Evolutionary conservation across 2,113 vertebrate species (phyloP), one percentile per base, ranked within the genome.

Genomic region (Pyrgilauda ruficollis): DNA sequence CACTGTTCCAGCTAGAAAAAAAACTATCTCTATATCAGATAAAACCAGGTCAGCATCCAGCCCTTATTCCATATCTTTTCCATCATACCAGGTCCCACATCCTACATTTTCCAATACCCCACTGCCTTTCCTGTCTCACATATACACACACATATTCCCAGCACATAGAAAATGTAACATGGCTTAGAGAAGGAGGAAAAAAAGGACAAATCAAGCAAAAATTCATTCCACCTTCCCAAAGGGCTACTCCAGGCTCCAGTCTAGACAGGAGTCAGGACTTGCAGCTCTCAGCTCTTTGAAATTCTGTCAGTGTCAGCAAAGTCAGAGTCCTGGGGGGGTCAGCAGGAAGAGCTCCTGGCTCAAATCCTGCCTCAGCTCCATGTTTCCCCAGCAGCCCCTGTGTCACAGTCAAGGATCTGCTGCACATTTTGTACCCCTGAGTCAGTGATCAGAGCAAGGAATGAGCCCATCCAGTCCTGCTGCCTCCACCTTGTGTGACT

Each of bases 241-340:
- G 68, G 50, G 49, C 84, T 61, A 7, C 49, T 66, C 62, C 24
- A 35, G 56, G 44, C 78, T 61, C 46, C 69, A 76, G 70, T 41
- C 82, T n/a, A 76, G 92, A 18, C 46, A 62, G 41, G 22, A 95
- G 67, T 23, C 62, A 81, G 88, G 53, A 66, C 41, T 66, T 90
- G 88, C 79, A 90, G 87, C 92, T 75, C 87, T 89, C 90, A 89
- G 91, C 87, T 84, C 1, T 90, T 69, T 83, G 88, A 53, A 93
- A 92, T 86, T 21, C 44, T 79, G 56, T 33, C 56, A 46, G 49
- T 52, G 84, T 89, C 92, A 96, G 90, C 96, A 82, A 21, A 95
- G 46, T 28, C 79, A 18, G 0, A 59, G 74, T 59, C 39, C 90
- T 70, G 52, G 10, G 76, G 87, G 56, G 7, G 8, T 56, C 56